phyloP scores from a whole-genome alignment of 2,797 vertebrate genomes.

The Luscinia luscinia region DNA sequence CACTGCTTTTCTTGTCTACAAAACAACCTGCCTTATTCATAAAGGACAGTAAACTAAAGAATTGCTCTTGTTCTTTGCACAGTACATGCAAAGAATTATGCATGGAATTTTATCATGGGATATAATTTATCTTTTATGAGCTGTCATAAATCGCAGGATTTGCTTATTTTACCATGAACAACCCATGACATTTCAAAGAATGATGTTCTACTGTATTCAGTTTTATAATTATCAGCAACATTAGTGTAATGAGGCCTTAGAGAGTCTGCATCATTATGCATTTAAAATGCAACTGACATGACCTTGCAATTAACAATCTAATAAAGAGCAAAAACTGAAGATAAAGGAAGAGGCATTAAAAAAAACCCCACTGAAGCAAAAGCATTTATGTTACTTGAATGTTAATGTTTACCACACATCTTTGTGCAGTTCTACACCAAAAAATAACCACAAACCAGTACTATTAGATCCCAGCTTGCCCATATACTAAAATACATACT shows the following conservation, averaged over 20 bases:
- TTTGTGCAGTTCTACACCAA: neutral
- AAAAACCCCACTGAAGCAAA: neutral
- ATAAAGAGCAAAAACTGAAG: neutral
- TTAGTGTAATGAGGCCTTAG: neutral
- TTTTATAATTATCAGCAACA: conserved; percentile 31
- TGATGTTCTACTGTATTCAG: neutral
- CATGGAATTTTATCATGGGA: neutral
- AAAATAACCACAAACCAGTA: neutral
- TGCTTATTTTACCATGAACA: conserved; percentile 38
- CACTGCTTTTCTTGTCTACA: neutral
- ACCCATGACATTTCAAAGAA: conserved; percentile 10
- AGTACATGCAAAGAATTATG: neutral
- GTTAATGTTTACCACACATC: neutral
- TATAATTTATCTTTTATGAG: neutral
- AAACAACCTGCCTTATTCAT: neutral
- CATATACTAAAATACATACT: neutral
- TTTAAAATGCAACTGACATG: neutral
- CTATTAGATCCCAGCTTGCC: neutral
- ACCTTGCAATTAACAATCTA: conserved; percentile 15
- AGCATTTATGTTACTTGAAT: neutral
- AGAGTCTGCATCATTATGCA: neutral
- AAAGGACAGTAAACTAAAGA: neutral
- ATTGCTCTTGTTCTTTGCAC: neutral
- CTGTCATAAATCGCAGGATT: neutral
- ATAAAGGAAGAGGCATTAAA: neutral